Conservation (phyloP, 2,113 vertebrate genomes). For the Zosterops lateralis region DNA sequence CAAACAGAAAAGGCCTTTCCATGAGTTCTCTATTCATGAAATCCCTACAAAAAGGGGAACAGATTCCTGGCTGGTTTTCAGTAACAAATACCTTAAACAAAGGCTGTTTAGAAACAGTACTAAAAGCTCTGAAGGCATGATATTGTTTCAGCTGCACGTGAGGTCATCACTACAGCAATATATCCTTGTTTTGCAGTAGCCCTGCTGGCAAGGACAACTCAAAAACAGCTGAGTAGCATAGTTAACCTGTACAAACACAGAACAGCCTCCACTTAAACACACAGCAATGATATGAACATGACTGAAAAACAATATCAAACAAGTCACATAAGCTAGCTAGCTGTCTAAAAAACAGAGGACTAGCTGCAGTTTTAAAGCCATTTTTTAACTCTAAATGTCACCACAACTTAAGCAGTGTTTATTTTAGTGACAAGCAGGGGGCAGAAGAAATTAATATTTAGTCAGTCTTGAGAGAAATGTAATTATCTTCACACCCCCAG, state of each 20-base stretch:
- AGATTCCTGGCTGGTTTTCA: slow-evolving; percentile 30
- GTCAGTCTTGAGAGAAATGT: background rate
- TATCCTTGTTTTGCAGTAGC: background rate
- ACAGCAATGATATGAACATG: background rate
- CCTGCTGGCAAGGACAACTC: background rate
- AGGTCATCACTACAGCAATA: background rate
- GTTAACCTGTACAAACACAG: background rate
- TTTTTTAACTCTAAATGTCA: background rate
- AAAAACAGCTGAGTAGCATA: background rate
- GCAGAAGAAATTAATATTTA: background rate
- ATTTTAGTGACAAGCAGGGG: background rate
- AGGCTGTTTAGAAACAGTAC: background rate
- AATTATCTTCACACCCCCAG: background rate
- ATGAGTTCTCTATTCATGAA: slow-evolving; percentile 42
- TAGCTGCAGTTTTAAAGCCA: background rate
- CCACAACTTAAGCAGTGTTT: background rate
- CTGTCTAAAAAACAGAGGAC: background rate
- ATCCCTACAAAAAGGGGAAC: slow-evolving; percentile 7
- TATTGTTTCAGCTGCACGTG: background rate
- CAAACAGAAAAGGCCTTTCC: background rate
- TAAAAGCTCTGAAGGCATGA: background rate
- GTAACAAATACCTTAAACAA: background rate
- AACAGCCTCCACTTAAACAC: background rate
- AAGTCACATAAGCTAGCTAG: background rate
- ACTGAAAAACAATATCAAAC: background rate